Percentiles rank a stretch among this genome's conserved stretches.
These are phyloP conservation scores for Zapornia atra DNA, from an alignment of 2,113 vertebrate species.

Conservation along the genomic window DNA sequence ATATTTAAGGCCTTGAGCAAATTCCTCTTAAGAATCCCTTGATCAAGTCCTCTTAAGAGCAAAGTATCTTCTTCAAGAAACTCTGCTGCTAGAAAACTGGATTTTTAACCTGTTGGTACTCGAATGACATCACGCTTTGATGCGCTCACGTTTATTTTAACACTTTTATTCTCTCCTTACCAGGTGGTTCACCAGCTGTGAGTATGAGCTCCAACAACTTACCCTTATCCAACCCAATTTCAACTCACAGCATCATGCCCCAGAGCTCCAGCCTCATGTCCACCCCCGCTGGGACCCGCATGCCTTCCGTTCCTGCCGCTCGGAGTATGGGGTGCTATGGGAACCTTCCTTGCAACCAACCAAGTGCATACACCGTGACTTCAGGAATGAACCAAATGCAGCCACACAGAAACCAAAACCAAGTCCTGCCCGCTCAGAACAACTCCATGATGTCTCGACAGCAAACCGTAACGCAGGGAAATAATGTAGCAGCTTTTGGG, in stretches of 20 bases:
- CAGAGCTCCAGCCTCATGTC: conserved; percentile 83
- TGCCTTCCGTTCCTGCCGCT: conserved; percentile 73
- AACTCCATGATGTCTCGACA: conserved; percentile 80
- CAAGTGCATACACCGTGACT: conserved; percentile 67
- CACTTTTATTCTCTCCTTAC: background rate
- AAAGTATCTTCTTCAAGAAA: background rate
- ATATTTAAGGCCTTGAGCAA: background rate
- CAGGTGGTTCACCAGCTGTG: conserved; percentile 75
- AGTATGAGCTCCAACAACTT: conserved; percentile 81
- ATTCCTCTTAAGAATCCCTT: background rate
- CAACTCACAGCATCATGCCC: conserved; percentile 82
- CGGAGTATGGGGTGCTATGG: conserved; percentile 82
- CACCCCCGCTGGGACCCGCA: conserved; percentile 77
- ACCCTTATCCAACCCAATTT: conserved; percentile 78
- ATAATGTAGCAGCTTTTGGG: conserved; percentile 74
- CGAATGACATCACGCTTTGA: background rate
- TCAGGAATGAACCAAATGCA: conserved; percentile 78
- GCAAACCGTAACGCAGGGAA: conserved; percentile 67
- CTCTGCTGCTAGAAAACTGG: background rate
- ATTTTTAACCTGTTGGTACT: background rate
- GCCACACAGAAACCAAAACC: conserved; percentile 82
- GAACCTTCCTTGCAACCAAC: conserved; percentile 78
- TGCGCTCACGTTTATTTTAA: background rate
- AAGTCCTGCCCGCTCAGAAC: conserved; percentile 79
- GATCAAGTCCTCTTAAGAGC: background rate